Evolutionary conservation across 2,797 vertebrate species (phyloP).

Genomic region (Alauda arvensis): DNA sequence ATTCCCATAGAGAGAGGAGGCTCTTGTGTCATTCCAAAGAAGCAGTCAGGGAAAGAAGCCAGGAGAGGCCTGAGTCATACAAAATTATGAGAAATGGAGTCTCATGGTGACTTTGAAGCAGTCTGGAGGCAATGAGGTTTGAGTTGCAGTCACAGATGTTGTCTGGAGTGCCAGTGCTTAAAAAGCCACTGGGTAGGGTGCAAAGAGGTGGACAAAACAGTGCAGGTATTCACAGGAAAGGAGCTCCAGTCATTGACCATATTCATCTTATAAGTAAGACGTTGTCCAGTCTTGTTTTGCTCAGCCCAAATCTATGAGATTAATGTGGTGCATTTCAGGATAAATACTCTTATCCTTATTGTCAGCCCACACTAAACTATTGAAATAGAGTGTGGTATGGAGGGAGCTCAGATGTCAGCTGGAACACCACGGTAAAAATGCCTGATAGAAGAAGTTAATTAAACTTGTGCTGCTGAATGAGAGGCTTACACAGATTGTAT

Average conservation of each 20-base stretch:
- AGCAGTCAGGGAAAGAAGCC: neutral
- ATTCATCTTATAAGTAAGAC: neutral
- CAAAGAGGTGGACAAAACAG: neutral
- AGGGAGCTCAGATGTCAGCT: neutral
- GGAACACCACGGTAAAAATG: neutral
- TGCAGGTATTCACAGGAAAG: neutral
- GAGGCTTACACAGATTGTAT: neutral
- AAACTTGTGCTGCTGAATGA: neutral
- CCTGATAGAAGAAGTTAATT: neutral
- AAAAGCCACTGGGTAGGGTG: neutral
- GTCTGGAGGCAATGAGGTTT: neutral
- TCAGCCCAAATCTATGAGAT: neutral
- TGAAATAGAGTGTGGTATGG: neutral
- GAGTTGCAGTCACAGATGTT: neutral
- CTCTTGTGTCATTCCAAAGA: neutral
- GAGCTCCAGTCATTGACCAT: neutral
- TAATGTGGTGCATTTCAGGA: neutral
- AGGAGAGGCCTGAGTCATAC: neutral
- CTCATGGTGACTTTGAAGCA: neutral
- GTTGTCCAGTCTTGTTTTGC: neutral
- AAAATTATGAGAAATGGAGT: neutral
- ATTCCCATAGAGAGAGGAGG: neutral
- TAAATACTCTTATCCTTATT: neutral
- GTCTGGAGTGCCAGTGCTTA: neutral
- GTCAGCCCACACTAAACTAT: neutral